Percentiles rank a stretch among this genome's conserved stretches.
Conservation (phyloP, 2,797 vertebrate genomes). For the Coregonus ussuriensis region DNA sequence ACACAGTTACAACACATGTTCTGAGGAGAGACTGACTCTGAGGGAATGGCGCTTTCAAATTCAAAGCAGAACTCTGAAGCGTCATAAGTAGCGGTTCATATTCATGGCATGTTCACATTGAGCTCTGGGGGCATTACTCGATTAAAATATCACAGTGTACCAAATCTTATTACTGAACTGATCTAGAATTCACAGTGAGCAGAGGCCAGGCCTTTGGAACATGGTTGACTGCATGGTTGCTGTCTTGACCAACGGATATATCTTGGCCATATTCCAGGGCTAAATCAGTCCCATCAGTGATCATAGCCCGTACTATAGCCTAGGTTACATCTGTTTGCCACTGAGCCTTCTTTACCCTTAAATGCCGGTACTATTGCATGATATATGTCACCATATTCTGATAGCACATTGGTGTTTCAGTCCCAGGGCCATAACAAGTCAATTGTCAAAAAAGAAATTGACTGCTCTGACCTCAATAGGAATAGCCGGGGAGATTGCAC, state of each 20-base stretch:
- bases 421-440: conserved; percentile 27
- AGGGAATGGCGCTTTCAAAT: conserved; percentile 24
- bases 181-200: conserved; percentile 54
- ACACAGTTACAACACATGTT: neutral
- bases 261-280: neutral
- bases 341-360: neutral
- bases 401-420: neutral
- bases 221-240: neutral
- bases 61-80: conserved; percentile 20
- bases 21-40: neutral
- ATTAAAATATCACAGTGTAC: conserved; percentile 73
- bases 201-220: neutral
- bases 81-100: conserved; percentile 61
- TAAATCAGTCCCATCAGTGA: neutral
- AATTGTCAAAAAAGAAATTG: conserved; percentile 46
- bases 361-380: neutral
- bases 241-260: neutral
- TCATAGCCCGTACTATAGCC: neutral
- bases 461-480: conserved; percentile 49
- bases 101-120: conserved; percentile 66
- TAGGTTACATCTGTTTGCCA: neutral
- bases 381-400: neutral
- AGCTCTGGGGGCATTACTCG: conserved; percentile 61
- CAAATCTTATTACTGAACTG: conserved; percentile 71
- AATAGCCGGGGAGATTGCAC: conserved; percentile 49